Percentiles rank a stretch among this genome's conserved stretches.
Conservation (phyloP, 2,113 vertebrate genomes). For the Coreoperca whiteheadi region DNA sequence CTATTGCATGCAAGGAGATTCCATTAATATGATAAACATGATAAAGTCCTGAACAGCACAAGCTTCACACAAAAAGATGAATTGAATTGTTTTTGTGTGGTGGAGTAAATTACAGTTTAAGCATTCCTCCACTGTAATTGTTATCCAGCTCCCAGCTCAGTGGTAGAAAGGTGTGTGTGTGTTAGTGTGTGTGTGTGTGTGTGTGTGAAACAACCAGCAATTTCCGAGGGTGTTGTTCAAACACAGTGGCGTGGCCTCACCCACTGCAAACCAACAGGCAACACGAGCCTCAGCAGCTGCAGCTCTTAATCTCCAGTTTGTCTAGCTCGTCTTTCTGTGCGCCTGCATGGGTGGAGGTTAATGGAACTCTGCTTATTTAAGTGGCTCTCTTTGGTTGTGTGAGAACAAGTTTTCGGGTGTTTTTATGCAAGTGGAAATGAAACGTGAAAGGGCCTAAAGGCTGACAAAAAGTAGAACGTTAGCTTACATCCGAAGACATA, state of each 20-base stretch:
- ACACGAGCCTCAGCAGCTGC: conserved; percentile 45
- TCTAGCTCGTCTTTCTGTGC: conserved; percentile 62
- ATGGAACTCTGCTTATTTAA: conserved; percentile 36
- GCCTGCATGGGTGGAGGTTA: conserved; percentile 57
- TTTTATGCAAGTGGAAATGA: conserved; percentile 42
- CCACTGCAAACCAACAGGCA: conserved; percentile 51
- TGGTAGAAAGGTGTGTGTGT: conserved; percentile 31
- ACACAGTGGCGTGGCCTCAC: conserved; percentile 58
- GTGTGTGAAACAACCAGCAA: conserved; percentile 39
- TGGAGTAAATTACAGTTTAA: conserved; percentile 60
- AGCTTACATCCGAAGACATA: not conserved
- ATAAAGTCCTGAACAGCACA: not conserved
- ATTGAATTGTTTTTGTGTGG: conserved; percentile 14
- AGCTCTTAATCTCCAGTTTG: conserved; percentile 64
- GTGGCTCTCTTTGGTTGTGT: conserved; percentile 29
- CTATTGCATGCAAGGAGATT: not conserved
- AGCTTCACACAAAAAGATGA: not conserved
- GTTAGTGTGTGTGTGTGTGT: not conserved
- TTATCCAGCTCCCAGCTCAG: conserved; percentile 17
- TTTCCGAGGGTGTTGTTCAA: conserved; percentile 70
- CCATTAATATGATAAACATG: conserved; percentile 8
- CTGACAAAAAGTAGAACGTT: conserved; percentile 34
- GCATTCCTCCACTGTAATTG: conserved; percentile 35
- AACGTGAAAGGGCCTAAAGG: conserved; percentile 44
- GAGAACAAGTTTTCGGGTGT: conserved; percentile 59